Conservation (phyloP, 2,113 vertebrate genomes). For the Epinephelus fuscoguttatus region DNA sequence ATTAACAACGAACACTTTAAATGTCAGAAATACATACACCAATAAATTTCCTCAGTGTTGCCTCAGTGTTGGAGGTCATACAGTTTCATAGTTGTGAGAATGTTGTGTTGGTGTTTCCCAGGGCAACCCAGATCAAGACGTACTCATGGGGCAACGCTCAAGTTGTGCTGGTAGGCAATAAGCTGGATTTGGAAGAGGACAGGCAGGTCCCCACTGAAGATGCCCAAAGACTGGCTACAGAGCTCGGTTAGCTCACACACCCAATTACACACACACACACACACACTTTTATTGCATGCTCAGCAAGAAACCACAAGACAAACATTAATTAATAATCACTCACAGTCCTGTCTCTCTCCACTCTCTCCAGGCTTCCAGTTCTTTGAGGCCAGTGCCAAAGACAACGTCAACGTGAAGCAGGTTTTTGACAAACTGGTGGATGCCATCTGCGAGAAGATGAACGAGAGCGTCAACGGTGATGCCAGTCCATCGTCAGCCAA, state of each 20-base stretch:
- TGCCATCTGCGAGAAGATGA: conserved; percentile 93
- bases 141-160: conserved; percentile 91
- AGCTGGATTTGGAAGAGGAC: conserved; percentile 89
- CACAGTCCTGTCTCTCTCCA: background rate
- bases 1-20: too few species aligned
- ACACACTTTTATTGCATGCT: background rate
- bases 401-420: conserved; percentile 93
- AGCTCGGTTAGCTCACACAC: conserved; percentile 80
- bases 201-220: conserved; percentile 85
- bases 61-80: background rate
- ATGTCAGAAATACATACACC: too few species aligned
- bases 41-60: too few species aligned
- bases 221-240: conserved; percentile 82
- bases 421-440: conserved; percentile 92
- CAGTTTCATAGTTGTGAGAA: background rate
- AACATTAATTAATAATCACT: background rate
- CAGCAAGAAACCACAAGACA: background rate
- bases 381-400: conserved; percentile 93
- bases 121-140: conserved; percentile 91
- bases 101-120: conserved; percentile 58
- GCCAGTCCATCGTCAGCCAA: conserved; percentile 54
- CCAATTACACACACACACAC: conserved; percentile 10
- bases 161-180: conserved; percentile 89
- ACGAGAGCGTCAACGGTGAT: conserved; percentile 86
- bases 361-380: conserved; percentile 88